Evolutionary conservation across 1,140 invertebrate species (phyloP), one percentile per base, ranked within the genome.

Genomic region (Rhagoletis pomonella): DNA sequence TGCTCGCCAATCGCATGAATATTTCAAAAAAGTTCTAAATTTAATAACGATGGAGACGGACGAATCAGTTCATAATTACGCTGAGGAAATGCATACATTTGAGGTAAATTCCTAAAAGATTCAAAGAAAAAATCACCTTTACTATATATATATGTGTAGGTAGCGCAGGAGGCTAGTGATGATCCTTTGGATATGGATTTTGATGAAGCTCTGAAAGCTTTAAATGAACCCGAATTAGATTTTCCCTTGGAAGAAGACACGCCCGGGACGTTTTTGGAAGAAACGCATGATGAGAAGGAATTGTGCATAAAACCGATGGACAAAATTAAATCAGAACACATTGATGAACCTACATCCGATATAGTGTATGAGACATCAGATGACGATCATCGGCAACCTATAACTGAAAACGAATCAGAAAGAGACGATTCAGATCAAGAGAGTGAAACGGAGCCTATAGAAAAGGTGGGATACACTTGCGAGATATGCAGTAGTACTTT

Each of bases 151-250:
- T 10, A 67, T 17, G 1, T 10, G 14, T 47, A 73, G 67, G 42
- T 17, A 17, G 44, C 14, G 5, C 39, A 47, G 12, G 67, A 47
- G 17, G 44, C 1, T 47, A 73, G 9, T 2, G 67, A 69, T 14
- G 65, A 73, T 17, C 67, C 67, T 7, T 73, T 73, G 39, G 14
- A 73, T 73, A 73, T 73, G 67, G 42, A 42, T 44, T 73, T 73
- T n/a, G 9, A 73, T 47, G 67, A 73, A 47, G 67, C 67, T 2
- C 1, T 47, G 4, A 47, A 10, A 17, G 67, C 42, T 4, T 10
- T 73, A 2, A 47, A 17, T 12, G 42, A 73, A n/a, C 42, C 67
- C 6, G 12, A 5, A 42, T 4, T 47, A 44, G 14, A 73, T 73
- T 47, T 17, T 3, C 65, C 2, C 29, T 9, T 19, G 42, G 42